Conservation (phyloP, 1,140 invertebrate genomes). For the Cydia strobilella region DNA sequence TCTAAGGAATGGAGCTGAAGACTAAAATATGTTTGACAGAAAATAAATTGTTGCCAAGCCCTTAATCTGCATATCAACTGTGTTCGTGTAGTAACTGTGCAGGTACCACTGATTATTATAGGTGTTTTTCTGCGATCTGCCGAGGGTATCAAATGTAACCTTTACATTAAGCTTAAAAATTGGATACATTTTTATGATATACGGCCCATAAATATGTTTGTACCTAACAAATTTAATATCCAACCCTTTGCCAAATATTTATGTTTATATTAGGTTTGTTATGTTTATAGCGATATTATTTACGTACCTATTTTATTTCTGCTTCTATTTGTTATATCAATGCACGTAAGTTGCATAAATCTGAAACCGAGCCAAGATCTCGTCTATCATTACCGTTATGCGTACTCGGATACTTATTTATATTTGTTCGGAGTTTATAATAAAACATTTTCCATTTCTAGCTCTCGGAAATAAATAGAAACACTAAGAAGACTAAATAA, state of each 20-base stretch:
- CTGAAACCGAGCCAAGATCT: constrained; percentile 31
- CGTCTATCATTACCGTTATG: constrained; percentile 23
- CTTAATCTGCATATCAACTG: background rate
- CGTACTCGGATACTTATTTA: constrained; percentile 16
- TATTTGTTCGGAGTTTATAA: constrained; percentile 10
- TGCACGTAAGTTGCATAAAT: constrained; percentile 33
- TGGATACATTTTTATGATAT: too few species aligned
- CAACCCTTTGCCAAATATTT: background rate
- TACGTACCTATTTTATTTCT: constrained; percentile 22
- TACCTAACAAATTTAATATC: background rate
- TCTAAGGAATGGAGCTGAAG: background rate
- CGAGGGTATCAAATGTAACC: background rate
- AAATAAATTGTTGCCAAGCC: background rate
- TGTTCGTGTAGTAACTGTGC: background rate
- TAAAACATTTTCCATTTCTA: constrained; percentile 25
- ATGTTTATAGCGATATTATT: constrained; percentile 5
- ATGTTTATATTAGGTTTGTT: background rate
- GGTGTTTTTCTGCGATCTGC: background rate
- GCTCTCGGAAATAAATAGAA: constrained; percentile 6
- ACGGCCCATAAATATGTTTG: too few species aligned
- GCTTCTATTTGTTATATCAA: constrained; percentile 24
- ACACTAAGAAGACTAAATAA: constrained; percentile 3
- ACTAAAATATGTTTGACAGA: constrained; percentile 10
- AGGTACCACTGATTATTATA: background rate
- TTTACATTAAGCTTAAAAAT: background rate